Base-by-base conservation (phyloP, 2,797 vertebrate genomes). In the Pampus argenteus region DNA sequence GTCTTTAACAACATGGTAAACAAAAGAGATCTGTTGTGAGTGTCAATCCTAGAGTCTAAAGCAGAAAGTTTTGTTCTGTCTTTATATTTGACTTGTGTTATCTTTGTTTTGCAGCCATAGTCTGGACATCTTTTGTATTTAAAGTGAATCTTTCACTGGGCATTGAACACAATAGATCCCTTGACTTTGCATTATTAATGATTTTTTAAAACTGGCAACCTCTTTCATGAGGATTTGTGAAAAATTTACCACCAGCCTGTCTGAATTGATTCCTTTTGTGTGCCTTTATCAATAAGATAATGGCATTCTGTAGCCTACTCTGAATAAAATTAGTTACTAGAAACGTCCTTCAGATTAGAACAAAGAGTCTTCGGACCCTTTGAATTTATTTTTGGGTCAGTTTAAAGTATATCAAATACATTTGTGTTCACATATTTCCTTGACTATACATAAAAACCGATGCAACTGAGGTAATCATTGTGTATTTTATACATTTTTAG, bases 131-230 rank as follows among this genome's bases (percentile, higher is more conserved):
- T 74, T 61, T 60, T 70, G 63, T 84, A 77, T 88, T 91, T 88
- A 78, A 90, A 84, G 76, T 71, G 49, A 76, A 87, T 85, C 79
- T 83, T 59, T 73, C 50, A 67, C 40, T 9, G 64, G 55, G 66
- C 59, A 54, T 11, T 59, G 59, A 71, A 58, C 28, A 40, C 3
- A 5, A 65, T 61, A 61, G 69, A 74, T 66, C 51, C 67, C 49
- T 73, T 62, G 64, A 82, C 66, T 71, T 81, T 92, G 83, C 81
- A 91, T 91, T 88, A 91, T 92, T 91, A 80, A 91, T 91, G 74
- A 44, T 74, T 83, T 78, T 81, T 79, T 60, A 83, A 71, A 85
- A 74, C 83, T 86, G 69, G 68, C 72, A 77, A 66, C 34, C 76
- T 77, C 86, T 88, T 87, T 82, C 75, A 83, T 84, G 80, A 88